Evolutionary conservation across 1,140 invertebrate species (phyloP).

Genomic region (Bombus vancouverensis): DNA sequence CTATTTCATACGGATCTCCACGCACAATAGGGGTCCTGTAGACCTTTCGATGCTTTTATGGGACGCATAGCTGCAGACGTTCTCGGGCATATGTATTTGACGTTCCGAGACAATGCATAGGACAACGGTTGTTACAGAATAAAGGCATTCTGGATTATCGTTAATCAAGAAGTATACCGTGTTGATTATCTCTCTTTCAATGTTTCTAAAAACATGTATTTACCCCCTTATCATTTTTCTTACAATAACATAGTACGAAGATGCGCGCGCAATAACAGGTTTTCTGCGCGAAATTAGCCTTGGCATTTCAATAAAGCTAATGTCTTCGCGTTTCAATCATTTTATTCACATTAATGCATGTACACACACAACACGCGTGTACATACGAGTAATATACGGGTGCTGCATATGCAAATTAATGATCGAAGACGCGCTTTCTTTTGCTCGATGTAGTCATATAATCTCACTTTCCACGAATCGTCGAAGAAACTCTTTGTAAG

Average conservation of each 20-base stretch:
- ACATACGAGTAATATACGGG: background rate
- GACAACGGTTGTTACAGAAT: constrained; percentile 14
- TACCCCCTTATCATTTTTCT: background rate
- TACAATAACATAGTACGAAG: background rate
- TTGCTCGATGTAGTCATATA: background rate
- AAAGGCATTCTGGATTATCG: background rate
- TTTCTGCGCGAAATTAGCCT: background rate
- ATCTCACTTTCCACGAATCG: constrained; percentile 5
- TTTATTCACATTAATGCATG: background rate
- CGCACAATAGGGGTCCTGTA: constrained; percentile 65
- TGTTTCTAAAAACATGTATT: background rate
- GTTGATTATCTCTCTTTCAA: background rate
- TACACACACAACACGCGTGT: background rate
- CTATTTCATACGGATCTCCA: constrained; percentile 50
- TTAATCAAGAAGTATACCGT: constrained; percentile 5
- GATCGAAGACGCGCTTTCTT: background rate
- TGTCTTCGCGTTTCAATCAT: background rate
- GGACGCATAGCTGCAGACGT: constrained; percentile 22
- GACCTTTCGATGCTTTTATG: constrained; percentile 39
- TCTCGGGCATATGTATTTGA: constrained; percentile 7
- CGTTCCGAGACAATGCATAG: constrained; percentile 20
- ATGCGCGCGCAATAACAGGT: constrained; percentile 1
- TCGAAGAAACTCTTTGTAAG: background rate
- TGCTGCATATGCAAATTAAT: constrained; percentile 10
- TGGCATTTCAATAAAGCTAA: constrained; percentile 7